phyloP scores from a whole-genome alignment of 2,888 invertebrate species.

The Antheraea assamensis region DNA sequence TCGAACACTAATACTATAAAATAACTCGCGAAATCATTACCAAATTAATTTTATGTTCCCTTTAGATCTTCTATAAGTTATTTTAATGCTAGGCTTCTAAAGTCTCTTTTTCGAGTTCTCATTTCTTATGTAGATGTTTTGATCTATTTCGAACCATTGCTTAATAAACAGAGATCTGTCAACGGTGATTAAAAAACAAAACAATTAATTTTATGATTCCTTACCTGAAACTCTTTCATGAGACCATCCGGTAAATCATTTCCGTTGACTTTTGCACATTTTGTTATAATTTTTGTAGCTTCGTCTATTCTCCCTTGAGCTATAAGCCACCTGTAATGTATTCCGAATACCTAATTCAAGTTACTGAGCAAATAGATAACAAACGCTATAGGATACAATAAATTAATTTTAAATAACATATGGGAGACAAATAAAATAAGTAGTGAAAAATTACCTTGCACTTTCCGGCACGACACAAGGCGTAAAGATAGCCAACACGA shows the following conservation, averaged over 20 bases:
- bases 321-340: conserved; percentile 89
- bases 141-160: too few relatives aligned
- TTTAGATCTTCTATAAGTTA: too few relatives aligned
- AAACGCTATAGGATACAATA: conserved; percentile 18
- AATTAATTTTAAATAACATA: too few relatives aligned
- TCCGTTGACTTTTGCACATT: conserved; percentile 89
- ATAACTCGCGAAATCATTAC: too few relatives aligned
- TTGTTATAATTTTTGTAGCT: conserved; percentile 88
- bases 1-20: too few relatives aligned
- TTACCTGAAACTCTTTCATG: conserved; percentile 88
- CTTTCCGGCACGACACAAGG: conserved; percentile 92
- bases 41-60: too few relatives aligned
- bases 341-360: too few relatives aligned
- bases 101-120: too few relatives aligned
- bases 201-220: conserved; percentile 29
- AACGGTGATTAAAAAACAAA: not conserved
- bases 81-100: too few relatives aligned
- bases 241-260: conserved; percentile 87
- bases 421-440: not conserved
- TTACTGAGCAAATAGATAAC: too few relatives aligned
- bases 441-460: conserved; percentile 82
- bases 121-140: too few relatives aligned
- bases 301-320: conserved; percentile 91
- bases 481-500: conserved; percentile 86
- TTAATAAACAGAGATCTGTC: too few relatives aligned